phyloP scores from a whole-genome alignment of 2,113 vertebrate genomes.

The Oenanthe melanoleuca region DNA sequence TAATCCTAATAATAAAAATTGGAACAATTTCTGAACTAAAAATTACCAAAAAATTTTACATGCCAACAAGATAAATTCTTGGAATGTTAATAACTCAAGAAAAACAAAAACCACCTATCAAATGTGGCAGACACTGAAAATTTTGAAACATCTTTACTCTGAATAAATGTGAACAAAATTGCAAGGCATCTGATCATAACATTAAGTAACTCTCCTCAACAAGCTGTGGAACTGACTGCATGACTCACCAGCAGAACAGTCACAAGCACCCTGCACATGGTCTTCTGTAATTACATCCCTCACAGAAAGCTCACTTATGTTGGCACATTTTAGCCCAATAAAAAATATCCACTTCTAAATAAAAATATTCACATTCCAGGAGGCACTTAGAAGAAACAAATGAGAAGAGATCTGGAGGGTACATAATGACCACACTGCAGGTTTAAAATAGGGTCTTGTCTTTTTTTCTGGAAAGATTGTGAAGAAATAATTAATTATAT shows the following conservation, averaged over 20 bases:
- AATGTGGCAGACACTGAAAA: neutral
- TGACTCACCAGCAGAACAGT: neutral
- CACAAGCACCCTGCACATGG: constrained; percentile 15
- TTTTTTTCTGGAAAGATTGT: neutral
- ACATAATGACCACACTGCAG: neutral
- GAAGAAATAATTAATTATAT: neutral
- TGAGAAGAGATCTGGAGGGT: neutral
- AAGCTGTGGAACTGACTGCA: neutral
- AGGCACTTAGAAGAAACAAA: neutral
- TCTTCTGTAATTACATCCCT: constrained; percentile 15
- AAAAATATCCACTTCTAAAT: neutral
- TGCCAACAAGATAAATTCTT: neutral
- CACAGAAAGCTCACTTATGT: neutral
- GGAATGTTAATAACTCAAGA: neutral
- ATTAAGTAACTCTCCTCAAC: neutral
- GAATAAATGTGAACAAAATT: neutral
- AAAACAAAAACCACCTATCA: neutral
- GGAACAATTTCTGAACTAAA: neutral
- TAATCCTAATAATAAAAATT: neutral
- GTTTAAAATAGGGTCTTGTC: neutral
- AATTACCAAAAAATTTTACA: neutral
- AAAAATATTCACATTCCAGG: neutral
- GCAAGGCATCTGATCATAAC: neutral
- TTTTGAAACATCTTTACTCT: neutral
- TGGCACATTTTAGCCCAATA: neutral